phyloP scores from a whole-genome alignment of 2,888 invertebrate genomes.

The Crematogaster levior region DNA sequence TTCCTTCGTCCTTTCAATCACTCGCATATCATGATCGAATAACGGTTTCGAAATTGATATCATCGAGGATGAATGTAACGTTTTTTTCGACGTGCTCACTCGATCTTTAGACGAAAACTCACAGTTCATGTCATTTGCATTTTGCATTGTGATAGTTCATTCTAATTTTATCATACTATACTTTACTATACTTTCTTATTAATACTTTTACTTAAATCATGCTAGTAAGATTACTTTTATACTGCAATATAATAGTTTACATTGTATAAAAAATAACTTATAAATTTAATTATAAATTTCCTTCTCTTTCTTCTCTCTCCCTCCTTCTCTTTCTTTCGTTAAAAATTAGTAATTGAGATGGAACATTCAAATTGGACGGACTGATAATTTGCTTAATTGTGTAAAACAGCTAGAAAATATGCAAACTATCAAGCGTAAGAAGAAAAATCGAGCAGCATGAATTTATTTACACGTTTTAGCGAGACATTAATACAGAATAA shows the following conservation, averaged over 20 bases:
- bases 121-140: background rate
- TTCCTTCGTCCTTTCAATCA: conserved; percentile 53
- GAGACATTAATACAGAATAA: conserved; percentile 60
- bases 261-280: too few species aligned
- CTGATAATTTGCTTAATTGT: background rate
- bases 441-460: conserved; percentile 12
- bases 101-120: background rate
- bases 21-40: conserved; percentile 57
- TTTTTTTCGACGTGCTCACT: background rate
- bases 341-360: background rate
- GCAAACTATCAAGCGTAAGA: background rate
- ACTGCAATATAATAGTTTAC: too few species aligned
- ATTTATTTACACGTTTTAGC: conserved; percentile 19
- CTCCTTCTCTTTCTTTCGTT: too few species aligned
- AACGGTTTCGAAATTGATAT: conserved; percentile 65
- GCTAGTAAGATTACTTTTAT: background rate
- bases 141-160: background rate
- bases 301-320: background rate
- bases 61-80: conserved; percentile 27
- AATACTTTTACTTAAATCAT: background rate
- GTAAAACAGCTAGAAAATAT: background rate
- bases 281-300: background rate
- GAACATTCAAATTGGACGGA: background rate
- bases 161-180: background rate
- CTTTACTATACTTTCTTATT: background rate